Evolutionary conservation across 2,888 invertebrate genomes (phyloP).

Genomic region (Carcina quercana): DNA sequence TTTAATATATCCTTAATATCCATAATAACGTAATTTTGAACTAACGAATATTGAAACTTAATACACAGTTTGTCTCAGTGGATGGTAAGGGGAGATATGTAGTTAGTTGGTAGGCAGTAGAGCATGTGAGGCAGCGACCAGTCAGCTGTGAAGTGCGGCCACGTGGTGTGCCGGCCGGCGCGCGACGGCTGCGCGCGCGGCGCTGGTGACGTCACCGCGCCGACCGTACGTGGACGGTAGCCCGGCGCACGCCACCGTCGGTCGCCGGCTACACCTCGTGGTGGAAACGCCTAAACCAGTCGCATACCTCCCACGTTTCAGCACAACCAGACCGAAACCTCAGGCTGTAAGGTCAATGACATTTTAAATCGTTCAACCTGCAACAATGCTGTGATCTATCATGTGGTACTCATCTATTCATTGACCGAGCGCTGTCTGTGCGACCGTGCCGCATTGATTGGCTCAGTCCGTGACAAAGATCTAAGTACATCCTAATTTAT

Average conservation of each 20-base stretch:
- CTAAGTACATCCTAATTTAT: no score
- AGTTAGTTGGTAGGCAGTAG: slow-evolving; percentile 6
- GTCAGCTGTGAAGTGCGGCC: slow-evolving; percentile 47
- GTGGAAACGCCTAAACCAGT: slow-evolving; percentile 47
- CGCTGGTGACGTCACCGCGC: slow-evolving; percentile 22
- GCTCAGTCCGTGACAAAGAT: no score
- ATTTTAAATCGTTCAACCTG: slow-evolving; percentile 15
- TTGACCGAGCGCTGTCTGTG: no score
- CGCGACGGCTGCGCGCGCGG: slow-evolving; percentile 5
- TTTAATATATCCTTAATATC: no score
- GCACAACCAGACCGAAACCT: slow-evolving; percentile 56
- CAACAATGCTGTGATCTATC: no score
- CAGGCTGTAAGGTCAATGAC: slow-evolving; percentile 54
- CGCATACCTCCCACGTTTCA: slow-evolving; percentile 48
- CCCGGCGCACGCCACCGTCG: slow-evolving; percentile 16
- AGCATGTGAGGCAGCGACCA: slow-evolving; percentile 15
- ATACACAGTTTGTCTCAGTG: no score
- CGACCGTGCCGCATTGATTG: no score
- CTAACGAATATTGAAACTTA: no score
- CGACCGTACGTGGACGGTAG: slow-evolving; percentile 14
- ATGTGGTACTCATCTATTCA: no score
- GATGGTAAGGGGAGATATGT: not conserved
- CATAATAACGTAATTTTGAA: no score
- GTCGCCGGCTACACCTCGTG: slow-evolving; percentile 27
- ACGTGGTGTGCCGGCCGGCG: slow-evolving; percentile 44